A percentile compares a stretch with the other conserved stretches of the same genome.
Evolutionary conservation across 2,888 invertebrate species (phyloP).

Genomic region (Caenorhabditis drosophilae): DNA sequence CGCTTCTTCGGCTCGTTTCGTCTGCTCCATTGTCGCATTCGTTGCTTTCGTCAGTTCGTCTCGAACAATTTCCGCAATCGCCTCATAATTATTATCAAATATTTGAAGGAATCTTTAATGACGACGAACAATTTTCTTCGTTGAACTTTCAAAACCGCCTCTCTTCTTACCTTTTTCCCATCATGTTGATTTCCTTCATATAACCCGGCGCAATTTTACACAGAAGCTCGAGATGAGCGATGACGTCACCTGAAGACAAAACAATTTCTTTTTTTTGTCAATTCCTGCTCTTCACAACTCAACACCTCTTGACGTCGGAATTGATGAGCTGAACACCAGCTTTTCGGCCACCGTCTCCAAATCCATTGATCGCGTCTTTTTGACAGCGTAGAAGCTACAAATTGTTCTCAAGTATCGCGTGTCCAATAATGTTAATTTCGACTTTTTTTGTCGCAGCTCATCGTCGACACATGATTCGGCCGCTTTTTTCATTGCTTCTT

Average conservation of each 20-base stretch:
- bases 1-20: conserved; percentile 1
- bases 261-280: too few relatives aligned
- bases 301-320: conserved; percentile 9
- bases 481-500: conserved; percentile 30
- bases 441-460: conserved; percentile 9
- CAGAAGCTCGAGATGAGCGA: conserved; percentile 19
- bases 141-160: too few relatives aligned
- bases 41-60: background rate
- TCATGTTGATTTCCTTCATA: conserved; percentile 1
- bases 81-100: conserved; percentile 26
- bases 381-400: conserved; percentile 21
- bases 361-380: conserved; percentile 22
- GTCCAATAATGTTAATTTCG: conserved; percentile 8
- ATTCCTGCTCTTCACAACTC: too few relatives aligned
- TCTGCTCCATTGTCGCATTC: background rate
- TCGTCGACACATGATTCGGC: conserved; percentile 27
- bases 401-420: conserved; percentile 13
- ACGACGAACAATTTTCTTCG: too few relatives aligned
- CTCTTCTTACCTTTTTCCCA: conserved; percentile 25
- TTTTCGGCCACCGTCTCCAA: conserved; percentile 19
- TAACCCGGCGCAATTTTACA: conserved; percentile 24
- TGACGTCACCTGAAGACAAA: conserved; percentile 3
- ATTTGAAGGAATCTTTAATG: too few relatives aligned
- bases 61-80: conserved; percentile 7
- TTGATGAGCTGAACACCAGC: conserved; percentile 16